These are phyloP conservation scores for Drosophila subquinaria DNA, from an alignment of 2,888 invertebrate genomes.

Conservation along the genomic window DNA sequence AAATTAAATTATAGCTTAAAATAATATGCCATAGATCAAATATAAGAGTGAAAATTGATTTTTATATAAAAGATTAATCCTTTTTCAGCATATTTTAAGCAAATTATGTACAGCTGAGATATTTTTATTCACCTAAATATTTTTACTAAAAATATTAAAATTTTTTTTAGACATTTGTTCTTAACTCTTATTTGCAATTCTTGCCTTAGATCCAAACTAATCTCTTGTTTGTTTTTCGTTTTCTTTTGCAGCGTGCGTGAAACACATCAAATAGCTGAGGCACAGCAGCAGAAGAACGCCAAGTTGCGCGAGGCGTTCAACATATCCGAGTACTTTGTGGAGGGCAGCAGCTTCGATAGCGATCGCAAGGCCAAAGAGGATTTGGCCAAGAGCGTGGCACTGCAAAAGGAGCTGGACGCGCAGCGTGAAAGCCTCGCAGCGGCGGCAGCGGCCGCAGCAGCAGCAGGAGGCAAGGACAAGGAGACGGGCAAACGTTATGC, in stretches of 20 bases:
- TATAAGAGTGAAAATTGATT: background rate
- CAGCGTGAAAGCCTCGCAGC: slow-evolving; percentile 84
- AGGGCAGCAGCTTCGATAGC: slow-evolving; percentile 96
- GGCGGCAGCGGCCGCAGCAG: slow-evolving; percentile 67
- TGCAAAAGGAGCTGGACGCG: slow-evolving; percentile 86
- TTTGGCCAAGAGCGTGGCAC: slow-evolving; percentile 85
- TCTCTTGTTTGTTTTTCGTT: background rate
- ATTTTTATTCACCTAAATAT: too few relatives aligned
- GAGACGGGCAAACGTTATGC: slow-evolving; percentile 88
- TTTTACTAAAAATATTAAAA: too few relatives aligned
- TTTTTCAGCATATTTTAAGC: too few relatives aligned
- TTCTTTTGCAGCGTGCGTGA: slow-evolving; percentile 91
- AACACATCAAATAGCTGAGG: slow-evolving; percentile 98
- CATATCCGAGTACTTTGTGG: slow-evolving; percentile 96
- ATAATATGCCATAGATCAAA: too few relatives aligned
- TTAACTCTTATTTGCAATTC: background rate
- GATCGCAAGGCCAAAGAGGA: slow-evolving; percentile 88
- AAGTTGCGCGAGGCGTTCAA: slow-evolving; percentile 97
- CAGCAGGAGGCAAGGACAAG: slow-evolving; percentile 79
- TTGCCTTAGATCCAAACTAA: background rate
- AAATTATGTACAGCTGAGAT: too few relatives aligned
- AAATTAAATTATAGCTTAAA: background rate
- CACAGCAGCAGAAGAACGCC: slow-evolving; percentile 98
- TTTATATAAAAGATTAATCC: background rate
- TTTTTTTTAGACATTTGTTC: too few relatives aligned